phyloP scores from a whole-genome alignment of 1,140 invertebrate genomes.

The Bacillus rossius region DNA sequence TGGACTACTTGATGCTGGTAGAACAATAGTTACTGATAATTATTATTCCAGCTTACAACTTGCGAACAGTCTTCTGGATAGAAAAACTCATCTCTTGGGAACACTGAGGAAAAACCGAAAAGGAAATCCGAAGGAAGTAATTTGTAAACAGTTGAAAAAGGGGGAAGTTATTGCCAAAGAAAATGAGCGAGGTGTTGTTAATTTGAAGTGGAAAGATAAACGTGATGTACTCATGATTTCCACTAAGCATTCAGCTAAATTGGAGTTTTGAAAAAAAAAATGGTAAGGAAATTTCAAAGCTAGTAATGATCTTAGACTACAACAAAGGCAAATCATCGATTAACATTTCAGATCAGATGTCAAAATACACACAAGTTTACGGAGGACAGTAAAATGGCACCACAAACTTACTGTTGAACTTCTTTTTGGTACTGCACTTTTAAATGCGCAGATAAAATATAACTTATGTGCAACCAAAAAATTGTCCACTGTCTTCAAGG shows the following conservation, averaged over 20 bases:
- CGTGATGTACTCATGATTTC: constrained; percentile 26
- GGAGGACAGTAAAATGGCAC: constrained; percentile 39
- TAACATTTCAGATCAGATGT: constrained; percentile 38
- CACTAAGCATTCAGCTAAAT: constrained; percentile 25
- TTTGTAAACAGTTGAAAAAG: constrained; percentile 8
- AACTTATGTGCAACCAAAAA: too few relatives aligned
- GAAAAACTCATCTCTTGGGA: constrained; percentile 16
- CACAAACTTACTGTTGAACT: constrained; percentile 35
- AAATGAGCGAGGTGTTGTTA: constrained; percentile 16
- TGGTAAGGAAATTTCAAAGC: constrained; percentile 29
- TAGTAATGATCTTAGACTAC: constrained; percentile 36
- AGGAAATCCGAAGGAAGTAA: constrained; percentile 27
- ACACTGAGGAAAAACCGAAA: constrained; percentile 31
- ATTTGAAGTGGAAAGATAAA: constrained; percentile 29
- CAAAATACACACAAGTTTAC: constrained; percentile 29
- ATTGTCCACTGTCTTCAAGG: too few relatives aligned
- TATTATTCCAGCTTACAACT: constrained; percentile 19
- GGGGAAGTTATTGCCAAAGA: constrained; percentile 11
- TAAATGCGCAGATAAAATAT: constrained; percentile 26
- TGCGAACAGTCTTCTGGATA: constrained; percentile 32
- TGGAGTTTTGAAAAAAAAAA: constrained; percentile 19
- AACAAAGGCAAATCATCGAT: constrained; percentile 37
- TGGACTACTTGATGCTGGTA: constrained; percentile 25
- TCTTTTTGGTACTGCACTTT: constrained; percentile 31
- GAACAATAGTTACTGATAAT: constrained; percentile 24